Evolutionary conservation across 1,140 invertebrate genomes (phyloP).

Genomic region (Apocrypta bakeri): DNA sequence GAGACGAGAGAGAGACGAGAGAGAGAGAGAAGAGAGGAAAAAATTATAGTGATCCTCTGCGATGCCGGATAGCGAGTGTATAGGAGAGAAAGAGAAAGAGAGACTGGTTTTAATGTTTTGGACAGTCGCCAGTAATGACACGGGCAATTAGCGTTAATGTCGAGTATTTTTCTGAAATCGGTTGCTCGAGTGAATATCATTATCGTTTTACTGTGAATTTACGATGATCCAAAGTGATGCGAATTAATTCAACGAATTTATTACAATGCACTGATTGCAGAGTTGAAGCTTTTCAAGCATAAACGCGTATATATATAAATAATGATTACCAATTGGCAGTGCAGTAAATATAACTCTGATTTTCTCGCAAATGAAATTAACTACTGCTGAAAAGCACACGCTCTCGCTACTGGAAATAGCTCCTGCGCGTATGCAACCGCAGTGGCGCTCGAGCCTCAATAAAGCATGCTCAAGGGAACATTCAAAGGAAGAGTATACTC

Average conservation of each 20-base stretch:
- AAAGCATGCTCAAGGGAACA: neutral
- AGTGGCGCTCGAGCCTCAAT: neutral
- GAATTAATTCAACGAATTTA: neutral
- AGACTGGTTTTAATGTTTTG: neutral
- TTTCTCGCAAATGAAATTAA: no score
- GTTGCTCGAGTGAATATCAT: neutral
- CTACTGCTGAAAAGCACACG: no score
- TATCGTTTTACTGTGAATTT: conserved; percentile 13
- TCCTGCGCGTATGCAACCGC: neutral
- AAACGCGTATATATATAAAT: no score
- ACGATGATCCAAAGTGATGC: neutral
- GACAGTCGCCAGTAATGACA: conserved; percentile 2
- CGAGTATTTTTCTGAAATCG: neutral
- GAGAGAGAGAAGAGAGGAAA: neutral
- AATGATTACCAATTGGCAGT: no score
- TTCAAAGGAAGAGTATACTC: no score
- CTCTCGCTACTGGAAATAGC: neutral
- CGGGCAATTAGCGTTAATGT: conserved; percentile 22
- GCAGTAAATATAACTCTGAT: no score
- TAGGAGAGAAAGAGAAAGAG: neutral
- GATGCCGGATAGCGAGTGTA: neutral
- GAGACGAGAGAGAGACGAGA: neutral
- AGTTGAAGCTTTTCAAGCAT: neutral
- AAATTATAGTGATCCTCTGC: conserved; percentile 26
- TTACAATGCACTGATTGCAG: neutral